Evolutionary conservation across 1,140 invertebrate genomes (phyloP).

Genomic region (Leptopilina clavipes): DNA sequence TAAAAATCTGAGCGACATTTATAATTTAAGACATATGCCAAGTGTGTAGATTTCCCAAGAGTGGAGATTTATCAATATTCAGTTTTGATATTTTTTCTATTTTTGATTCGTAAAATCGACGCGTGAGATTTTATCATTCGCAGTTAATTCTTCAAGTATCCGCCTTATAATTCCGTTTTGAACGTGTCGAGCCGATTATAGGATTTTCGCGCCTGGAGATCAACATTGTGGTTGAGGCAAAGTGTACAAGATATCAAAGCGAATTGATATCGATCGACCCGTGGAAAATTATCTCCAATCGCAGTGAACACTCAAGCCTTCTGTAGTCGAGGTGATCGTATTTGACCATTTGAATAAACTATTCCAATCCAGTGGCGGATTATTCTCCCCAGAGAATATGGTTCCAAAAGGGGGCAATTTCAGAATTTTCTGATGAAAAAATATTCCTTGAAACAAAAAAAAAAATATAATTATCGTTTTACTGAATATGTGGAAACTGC

Average conservation of each 20-base stretch:
- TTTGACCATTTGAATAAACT: conserved; percentile 16
- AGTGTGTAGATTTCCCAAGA: too few species aligned
- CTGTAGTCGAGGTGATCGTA: not conserved
- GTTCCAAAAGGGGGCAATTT: too few species aligned
- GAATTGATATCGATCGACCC: conserved; percentile 18
- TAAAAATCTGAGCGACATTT: too few species aligned
- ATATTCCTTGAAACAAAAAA: too few species aligned
- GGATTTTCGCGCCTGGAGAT: conserved; percentile 13
- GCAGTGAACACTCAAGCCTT: not conserved
- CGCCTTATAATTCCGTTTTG: conserved; percentile 11
- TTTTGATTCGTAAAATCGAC: not conserved
- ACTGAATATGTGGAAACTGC: too few species aligned
- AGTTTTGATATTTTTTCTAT: not conserved
- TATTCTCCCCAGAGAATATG: too few species aligned
- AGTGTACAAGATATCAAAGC: conserved; percentile 12
- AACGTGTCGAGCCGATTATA: conserved; percentile 10
- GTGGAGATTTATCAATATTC: too few species aligned
- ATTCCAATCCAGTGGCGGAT: not conserved
- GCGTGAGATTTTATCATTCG: not conserved
- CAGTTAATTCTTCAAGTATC: not conserved
- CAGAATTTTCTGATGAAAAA: too few species aligned
- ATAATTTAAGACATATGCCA: too few species aligned
- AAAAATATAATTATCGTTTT: too few species aligned
- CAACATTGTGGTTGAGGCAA: conserved; percentile 17
- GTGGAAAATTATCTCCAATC: conserved; percentile 14